Conservation (phyloP, 1,140 invertebrate species). For the Heliconius eleuchia region DNA sequence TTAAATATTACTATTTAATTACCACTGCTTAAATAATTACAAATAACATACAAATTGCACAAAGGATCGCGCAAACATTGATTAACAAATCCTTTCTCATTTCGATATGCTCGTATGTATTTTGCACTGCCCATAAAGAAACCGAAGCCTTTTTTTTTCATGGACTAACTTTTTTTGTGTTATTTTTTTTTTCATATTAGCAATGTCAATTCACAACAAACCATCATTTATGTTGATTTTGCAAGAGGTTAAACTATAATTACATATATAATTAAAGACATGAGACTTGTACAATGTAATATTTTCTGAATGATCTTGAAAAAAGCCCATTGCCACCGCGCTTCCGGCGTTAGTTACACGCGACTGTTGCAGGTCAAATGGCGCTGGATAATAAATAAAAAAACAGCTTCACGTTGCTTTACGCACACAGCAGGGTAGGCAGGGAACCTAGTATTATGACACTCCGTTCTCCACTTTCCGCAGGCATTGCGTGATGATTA, state of each 20-base stretch:
- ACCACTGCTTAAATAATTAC: neutral
- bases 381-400: neutral
- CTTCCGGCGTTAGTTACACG: neutral
- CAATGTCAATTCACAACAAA: neutral
- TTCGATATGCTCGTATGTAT: neutral
- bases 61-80: neutral
- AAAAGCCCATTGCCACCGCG: neutral
- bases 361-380: neutral
- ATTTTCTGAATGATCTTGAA: conserved; percentile 8
- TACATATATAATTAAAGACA: conserved; percentile 2
- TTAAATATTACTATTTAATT: neutral
- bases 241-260: neutral
- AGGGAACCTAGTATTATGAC: too few relatives aligned
- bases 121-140: neutral
- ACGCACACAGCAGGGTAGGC: too few relatives aligned
- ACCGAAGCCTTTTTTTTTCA: neutral
- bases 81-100: conserved; percentile 6
- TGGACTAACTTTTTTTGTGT: neutral
- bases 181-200: neutral
- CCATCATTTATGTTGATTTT: neutral
- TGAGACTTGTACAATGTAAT: conserved; percentile 2
- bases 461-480: too few relatives aligned
- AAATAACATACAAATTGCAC: neutral
- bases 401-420: too few relatives aligned
- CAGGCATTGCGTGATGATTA: too few relatives aligned